phyloP scores from a whole-genome alignment of 2,888 invertebrate species.

The Lasioglossum zephyrum region DNA sequence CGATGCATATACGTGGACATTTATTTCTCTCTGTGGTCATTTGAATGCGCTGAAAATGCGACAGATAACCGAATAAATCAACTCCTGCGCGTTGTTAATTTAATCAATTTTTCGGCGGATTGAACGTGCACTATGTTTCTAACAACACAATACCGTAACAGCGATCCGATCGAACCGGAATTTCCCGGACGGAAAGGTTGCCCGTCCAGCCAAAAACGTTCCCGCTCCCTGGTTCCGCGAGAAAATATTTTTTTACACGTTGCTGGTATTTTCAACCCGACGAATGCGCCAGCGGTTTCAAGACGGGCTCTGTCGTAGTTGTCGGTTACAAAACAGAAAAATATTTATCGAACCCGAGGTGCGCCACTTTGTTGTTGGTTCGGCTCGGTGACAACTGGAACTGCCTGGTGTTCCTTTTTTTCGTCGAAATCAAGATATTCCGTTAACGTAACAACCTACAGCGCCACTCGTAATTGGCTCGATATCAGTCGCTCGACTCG shows the following conservation, averaged over 20 bases:
- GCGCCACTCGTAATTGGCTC: not conserved
- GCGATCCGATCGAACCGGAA: not conserved
- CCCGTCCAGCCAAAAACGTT: not conserved
- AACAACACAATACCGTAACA: not conserved
- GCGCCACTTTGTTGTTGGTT: not conserved
- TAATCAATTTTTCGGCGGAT: not conserved
- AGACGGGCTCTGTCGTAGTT: not conserved
- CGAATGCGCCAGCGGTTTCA: not conserved
- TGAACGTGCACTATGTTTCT: not conserved
- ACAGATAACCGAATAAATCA: not conserved
- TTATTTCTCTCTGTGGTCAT: not conserved
- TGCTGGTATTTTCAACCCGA: not conserved
- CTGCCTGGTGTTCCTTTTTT: not conserved
- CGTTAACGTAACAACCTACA: not conserved
- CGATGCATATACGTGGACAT: not conserved
- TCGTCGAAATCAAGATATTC: not conserved
- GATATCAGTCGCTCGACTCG: too few relatives aligned
- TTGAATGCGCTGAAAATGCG: not conserved
- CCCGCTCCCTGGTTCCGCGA: not conserved
- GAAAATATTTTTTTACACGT: constrained; percentile 5
- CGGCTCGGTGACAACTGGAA: not conserved
- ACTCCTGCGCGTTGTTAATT: not conserved
- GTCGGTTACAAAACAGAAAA: not conserved
- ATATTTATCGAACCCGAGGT: not conserved
- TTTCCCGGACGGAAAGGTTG: not conserved